Percentiles rank a stretch among this genome's conserved stretches.
phyloP scores from a whole-genome alignment of 2,888 invertebrate species.

The Drosophila mercatorum region DNA sequence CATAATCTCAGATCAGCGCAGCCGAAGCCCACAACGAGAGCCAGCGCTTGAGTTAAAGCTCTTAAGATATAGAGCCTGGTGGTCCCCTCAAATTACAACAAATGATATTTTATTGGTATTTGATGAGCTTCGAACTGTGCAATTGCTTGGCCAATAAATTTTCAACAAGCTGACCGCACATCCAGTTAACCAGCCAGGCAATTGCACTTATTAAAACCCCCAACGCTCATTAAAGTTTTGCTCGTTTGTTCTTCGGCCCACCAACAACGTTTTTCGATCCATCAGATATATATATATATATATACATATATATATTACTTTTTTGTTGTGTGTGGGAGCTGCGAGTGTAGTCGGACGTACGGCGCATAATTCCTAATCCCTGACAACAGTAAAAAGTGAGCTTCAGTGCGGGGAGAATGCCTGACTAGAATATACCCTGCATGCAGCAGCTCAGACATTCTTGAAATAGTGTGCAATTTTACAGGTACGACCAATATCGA shows the following conservation, averaged over 20 bases:
- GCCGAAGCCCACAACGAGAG: background rate
- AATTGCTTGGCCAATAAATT: conserved; percentile 72
- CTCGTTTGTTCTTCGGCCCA: conserved; percentile 35
- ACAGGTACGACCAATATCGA: too few relatives aligned
- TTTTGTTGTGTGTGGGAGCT: conserved; percentile 39
- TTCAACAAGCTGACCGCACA: conserved; percentile 5
- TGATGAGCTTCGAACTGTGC: conserved; percentile 74
- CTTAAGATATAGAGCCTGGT: conserved; percentile 32
- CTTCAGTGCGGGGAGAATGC: too few relatives aligned
- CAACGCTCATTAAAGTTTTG: conserved; percentile 59
- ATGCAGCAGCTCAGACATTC: background rate
- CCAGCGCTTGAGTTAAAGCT: conserved; percentile 3
- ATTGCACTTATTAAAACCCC: conserved; percentile 69
- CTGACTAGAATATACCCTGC: background rate
- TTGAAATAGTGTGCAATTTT: too few relatives aligned
- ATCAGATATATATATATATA: conserved; percentile 1
- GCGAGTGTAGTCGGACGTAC: conserved; percentile 5
- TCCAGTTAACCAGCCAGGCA: conserved; percentile 30
- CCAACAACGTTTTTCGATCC: conserved; percentile 44
- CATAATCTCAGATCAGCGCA: conserved; percentile 21
- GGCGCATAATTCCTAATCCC: conserved; percentile 79
- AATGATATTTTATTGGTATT: conserved; percentile 79
- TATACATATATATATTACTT: background rate
- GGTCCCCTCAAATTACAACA: conserved; percentile 72
- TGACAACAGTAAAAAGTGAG: conserved; percentile 60